Base-by-base conservation (phyloP, 2,797 vertebrate species). In the Fratercula arctica region DNA sequence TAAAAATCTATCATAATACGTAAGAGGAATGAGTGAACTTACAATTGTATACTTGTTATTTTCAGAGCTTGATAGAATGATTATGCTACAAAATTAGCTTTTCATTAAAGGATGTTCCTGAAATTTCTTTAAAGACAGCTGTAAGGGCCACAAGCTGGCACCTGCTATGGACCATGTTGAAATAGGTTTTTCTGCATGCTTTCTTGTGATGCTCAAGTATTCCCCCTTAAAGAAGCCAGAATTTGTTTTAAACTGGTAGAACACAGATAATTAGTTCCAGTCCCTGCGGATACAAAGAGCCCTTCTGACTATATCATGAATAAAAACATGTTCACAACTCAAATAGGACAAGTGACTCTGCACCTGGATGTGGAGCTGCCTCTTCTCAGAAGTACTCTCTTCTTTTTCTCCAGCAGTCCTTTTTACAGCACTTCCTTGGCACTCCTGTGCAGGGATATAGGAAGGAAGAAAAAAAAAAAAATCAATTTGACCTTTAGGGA, bases 321-420 rank as follows among this genome's bases (percentile, higher is more conserved):
- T 8, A 17, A 91, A 91, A 93, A 24, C 18, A 56, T 13, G 10
- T 61, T 68, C 67, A 56, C 26, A 72, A 15, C 15, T 39, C 63
- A 56, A 76, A 87, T 0, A 79, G 10, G 64, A 70, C 21, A 76
- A 94, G 21, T 25, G 24, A 41, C 9, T 70, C 20, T 43, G 35
- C 53, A 96, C 91, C 93, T 96, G 93, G 72, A 23, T 68, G n/a
- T 64, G 83, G 67, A 80, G 61, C 56, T 61, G 57, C 24, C 56
- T 67, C 29, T 68, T 70, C 64, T 89, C 48, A 64, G 41, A 85
- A 69, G 19, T 15, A 17, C 10, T 43, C 20, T 53, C 59, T 46
- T 74, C 74, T 74, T 10, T 70, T 93, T 67, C 81, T 72, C 63
- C 80, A 60, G 57, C 31, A 77, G 43, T 21, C 39, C 25, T 59